Evolutionary conservation across 2,888 invertebrate species (phyloP), one percentile per base, ranked within the genome.

Genomic region (Tachina fera): DNA sequence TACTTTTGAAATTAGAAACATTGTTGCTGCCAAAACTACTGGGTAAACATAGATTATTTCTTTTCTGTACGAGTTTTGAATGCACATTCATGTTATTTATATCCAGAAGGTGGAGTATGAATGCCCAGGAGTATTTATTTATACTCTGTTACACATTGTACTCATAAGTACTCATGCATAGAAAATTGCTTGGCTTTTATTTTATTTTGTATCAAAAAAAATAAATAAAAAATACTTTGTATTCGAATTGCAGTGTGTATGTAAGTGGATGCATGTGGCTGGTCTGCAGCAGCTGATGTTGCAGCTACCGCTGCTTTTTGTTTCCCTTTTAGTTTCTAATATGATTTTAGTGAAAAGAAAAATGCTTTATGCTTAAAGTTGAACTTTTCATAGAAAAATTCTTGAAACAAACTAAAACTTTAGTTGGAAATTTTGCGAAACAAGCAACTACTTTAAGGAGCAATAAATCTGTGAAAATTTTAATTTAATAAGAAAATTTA

Each of bases 71-170:
- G 45, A n/a, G 9, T 10, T 39, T 51, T 51, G 9, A 53, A n/a
- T 53, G 47, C 13, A 43, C 6, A 39, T 65, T 45, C 41, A 56
- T 61, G 31, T 72, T 65, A 65, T 72, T 75, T 76, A 61, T 74
- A 61, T 51, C 74, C 19, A 47, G 53, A 74, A 78, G 58, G 60
- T 68, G 61, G 60, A 45, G 60, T 56, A 45, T 56, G 45, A 10
- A 47, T 70, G 22, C 83, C 78, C 83, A 74, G 68, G 83, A 78
- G 78, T 74, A 83, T 83, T 83, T 78, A 74, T 68, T 72, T 74
- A 67, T 63, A 83, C 61, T 79, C 78, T 74, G 63, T 43, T 61
- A 49, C 74, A 58, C 53, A 68, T 56, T 74, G 22, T 53, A 41
- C 47, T 47, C 67, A 67, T 68, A 83, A 77, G 77, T 72, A 74